These are phyloP conservation scores for Platyura marginata DNA, from an alignment of 1,140 invertebrate genomes.

Conservation along the genomic window DNA sequence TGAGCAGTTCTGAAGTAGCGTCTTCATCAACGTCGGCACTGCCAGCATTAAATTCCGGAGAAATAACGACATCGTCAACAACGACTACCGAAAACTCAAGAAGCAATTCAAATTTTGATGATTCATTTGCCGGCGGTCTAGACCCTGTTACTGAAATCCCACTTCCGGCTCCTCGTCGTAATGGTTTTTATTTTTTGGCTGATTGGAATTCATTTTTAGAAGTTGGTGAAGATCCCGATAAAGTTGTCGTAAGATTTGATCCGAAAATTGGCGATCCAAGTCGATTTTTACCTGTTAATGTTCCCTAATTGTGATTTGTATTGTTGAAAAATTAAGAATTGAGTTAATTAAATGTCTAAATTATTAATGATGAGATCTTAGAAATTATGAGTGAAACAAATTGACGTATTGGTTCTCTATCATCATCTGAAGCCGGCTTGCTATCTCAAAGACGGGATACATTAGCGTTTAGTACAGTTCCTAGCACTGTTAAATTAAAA, in stretches of 20 bases:
- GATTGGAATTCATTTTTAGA: slow-evolving; percentile 74
- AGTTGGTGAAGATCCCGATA: slow-evolving; percentile 56
- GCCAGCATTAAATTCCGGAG: background rate
- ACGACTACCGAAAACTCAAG: slow-evolving; percentile 14
- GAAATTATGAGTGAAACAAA: no score
- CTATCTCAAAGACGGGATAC: no score
- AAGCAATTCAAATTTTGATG: slow-evolving; percentile 37
- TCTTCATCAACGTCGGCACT: background rate
- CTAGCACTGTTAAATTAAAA: no score
- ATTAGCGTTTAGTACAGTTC: no score
- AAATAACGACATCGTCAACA: slow-evolving; percentile 5
- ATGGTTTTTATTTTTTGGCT: slow-evolving; percentile 62
- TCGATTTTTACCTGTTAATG: slow-evolving; percentile 48
- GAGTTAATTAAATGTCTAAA: no score
- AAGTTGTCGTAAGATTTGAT: slow-evolving; percentile 55
- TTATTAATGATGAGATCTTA: no score
- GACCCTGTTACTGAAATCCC: slow-evolving; percentile 32
- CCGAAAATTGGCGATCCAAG: slow-evolving; percentile 60
- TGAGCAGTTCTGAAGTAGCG: background rate
- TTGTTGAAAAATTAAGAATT: no score
- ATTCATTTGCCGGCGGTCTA: slow-evolving; percentile 48
- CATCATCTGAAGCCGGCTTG: no score
- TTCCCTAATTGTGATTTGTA: no score
- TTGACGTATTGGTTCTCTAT: no score
- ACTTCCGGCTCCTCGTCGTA: slow-evolving; percentile 40